phyloP scores from a whole-genome alignment of 2,888 invertebrate genomes.

The Xanthorhoe spadicearia region DNA sequence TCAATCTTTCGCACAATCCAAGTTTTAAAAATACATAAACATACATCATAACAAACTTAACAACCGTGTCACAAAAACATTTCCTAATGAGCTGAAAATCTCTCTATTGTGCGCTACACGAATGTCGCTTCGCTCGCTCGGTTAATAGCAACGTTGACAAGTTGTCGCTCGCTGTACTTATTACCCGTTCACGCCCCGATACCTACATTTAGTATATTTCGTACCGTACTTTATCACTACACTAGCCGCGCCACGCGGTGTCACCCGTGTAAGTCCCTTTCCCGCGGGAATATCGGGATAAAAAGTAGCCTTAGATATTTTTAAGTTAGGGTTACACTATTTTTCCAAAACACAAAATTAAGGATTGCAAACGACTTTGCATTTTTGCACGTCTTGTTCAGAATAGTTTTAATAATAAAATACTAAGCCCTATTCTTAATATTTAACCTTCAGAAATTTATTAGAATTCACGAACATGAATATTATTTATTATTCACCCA shows the following conservation, averaged over 20 bases:
- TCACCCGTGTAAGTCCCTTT: too few relatives aligned
- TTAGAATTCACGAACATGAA: neutral
- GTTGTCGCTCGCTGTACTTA: conserved; percentile 19
- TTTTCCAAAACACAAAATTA: too few relatives aligned
- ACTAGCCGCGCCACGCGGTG: too few relatives aligned
- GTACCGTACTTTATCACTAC: too few relatives aligned
- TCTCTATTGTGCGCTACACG: conserved; percentile 9
- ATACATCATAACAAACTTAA: neutral
- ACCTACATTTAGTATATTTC: conserved; percentile 5
- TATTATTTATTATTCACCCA: conserved; percentile 6
- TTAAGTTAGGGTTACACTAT: too few relatives aligned
- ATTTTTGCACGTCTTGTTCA: too few relatives aligned
- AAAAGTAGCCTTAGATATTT: too few relatives aligned
- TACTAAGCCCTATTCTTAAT: too few relatives aligned
- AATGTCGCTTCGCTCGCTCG: conserved; percentile 12
- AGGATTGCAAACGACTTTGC: too few relatives aligned
- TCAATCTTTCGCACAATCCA: neutral
- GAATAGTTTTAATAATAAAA: too few relatives aligned
- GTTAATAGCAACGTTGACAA: conserved; percentile 28
- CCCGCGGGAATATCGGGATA: too few relatives aligned
- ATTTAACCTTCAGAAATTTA: neutral
- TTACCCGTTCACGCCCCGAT: conserved; percentile 18
- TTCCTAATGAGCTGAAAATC: conserved; percentile 10
- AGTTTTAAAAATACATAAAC: neutral
- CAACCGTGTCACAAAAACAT: neutral